Conservation (phyloP, 2,888 invertebrate genomes). For the Troides helena region DNA sequence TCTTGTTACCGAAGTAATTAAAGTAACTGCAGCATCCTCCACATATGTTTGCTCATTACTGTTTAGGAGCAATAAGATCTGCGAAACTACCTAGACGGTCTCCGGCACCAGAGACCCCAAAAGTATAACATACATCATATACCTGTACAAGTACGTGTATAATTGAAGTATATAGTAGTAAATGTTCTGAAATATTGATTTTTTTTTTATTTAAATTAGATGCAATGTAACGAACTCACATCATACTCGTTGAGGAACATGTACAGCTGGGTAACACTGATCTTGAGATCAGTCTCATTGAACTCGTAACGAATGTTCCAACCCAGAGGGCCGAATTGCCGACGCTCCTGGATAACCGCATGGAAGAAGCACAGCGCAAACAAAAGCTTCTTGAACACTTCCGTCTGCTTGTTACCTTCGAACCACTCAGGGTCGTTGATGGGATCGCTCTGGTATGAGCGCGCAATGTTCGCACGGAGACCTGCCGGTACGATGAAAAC, state of each 20-base stretch:
- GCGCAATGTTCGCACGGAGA: constrained; percentile 89
- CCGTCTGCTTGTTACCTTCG: constrained; percentile 87
- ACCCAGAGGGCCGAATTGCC: constrained; percentile 95
- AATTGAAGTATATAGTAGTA: no score
- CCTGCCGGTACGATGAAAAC: constrained; percentile 46
- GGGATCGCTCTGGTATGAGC: constrained; percentile 93
- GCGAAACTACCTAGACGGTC: no score
- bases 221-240: constrained; percentile 52
- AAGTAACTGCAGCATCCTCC: no score
- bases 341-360: constrained; percentile 93
- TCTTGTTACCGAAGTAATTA: no score
- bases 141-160: no score
- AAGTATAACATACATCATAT: no score
- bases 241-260: constrained; percentile 92
- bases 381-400: constrained; percentile 90
- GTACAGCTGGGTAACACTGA: constrained; percentile 92
- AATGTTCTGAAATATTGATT: no score
- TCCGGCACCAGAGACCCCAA: no score
- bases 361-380: constrained; percentile 97
- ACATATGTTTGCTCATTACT: no score
- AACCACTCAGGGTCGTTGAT: constrained; percentile 94
- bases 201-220: no score
- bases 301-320: constrained; percentile 98
- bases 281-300: constrained; percentile 95
- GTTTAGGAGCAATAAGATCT: no score